phyloP scores from a whole-genome alignment of 2,113 vertebrate genomes.

The Mesitornis unicolor region DNA sequence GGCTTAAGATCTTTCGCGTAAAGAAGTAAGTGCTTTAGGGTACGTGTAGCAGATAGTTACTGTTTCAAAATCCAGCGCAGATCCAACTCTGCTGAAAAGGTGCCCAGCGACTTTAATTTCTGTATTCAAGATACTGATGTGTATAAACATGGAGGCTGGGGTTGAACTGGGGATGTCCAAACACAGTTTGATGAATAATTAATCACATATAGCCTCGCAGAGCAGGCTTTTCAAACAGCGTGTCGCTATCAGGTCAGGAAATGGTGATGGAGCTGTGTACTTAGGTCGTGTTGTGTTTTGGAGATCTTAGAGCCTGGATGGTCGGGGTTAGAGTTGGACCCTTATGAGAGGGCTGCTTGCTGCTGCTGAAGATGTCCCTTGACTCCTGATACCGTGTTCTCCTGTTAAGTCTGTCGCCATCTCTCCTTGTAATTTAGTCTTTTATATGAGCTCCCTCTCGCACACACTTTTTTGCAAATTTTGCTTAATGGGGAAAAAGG shows the following conservation, averaged over 20 bases:
- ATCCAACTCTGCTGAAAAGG: background rate
- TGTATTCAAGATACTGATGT: background rate
- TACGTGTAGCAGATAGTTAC: background rate
- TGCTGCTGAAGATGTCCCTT: background rate
- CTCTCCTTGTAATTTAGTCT: background rate
- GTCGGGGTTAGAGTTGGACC: background rate
- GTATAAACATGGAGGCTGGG: background rate
- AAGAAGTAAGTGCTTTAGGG: background rate
- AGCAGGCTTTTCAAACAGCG: background rate
- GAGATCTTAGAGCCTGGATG: background rate
- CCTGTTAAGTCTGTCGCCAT: background rate
- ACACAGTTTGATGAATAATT: constrained; percentile 43
- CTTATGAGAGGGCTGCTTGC: background rate
- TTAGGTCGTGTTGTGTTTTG: background rate
- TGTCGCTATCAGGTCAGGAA: background rate
- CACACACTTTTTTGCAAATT: fast-evolving
- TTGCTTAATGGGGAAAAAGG: background rate
- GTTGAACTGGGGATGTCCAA: background rate
- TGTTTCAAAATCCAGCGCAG: background rate
- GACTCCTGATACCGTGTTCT: background rate
- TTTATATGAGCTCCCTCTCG: background rate
- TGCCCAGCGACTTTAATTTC: background rate
- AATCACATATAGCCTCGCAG: background rate
- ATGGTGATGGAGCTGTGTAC: background rate
- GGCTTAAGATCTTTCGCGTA: background rate